Percentiles rank a stretch among this genome's conserved stretches.
Conservation (phyloP, 2,888 invertebrate genomes). For the Tenodera sinensis region DNA sequence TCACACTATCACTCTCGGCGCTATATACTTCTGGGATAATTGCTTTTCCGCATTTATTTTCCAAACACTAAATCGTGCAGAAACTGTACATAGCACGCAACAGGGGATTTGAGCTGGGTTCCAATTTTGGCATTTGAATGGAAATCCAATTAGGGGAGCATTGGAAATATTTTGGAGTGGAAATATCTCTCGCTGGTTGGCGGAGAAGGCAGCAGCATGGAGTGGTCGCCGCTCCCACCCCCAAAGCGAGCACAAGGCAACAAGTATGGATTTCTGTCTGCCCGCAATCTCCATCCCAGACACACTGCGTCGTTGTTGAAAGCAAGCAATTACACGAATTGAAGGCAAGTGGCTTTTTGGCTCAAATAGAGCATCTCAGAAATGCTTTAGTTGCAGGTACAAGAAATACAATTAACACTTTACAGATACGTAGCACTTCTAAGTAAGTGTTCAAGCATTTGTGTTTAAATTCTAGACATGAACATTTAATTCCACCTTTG, state of each 20-base stretch:
- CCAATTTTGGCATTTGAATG: neutral
- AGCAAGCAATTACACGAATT: neutral
- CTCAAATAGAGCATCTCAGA: neutral
- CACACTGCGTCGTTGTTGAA: neutral
- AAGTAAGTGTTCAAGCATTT: no score
- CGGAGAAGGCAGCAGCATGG: no score
- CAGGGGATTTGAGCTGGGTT: neutral
- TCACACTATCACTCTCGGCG: neutral
- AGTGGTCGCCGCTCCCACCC: neutral
- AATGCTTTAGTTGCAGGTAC: no score
- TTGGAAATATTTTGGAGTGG: neutral
- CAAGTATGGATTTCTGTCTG: neutral
- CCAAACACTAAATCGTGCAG: neutral
- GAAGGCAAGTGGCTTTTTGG: neutral
- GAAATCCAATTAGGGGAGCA: neutral
- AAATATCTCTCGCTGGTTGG: neutral
- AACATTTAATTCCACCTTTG: no score
- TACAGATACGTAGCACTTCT: no score
- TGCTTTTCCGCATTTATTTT: neutral
- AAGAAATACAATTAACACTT: no score
- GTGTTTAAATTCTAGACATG: no score
- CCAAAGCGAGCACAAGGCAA: neutral
- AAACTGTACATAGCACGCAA: neutral
- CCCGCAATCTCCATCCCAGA: neutral
- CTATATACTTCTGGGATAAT: neutral